These are phyloP conservation scores for Schlechtendalia chinensis DNA, from an alignment of 1,140 invertebrate species.

Conservation along the genomic window DNA sequence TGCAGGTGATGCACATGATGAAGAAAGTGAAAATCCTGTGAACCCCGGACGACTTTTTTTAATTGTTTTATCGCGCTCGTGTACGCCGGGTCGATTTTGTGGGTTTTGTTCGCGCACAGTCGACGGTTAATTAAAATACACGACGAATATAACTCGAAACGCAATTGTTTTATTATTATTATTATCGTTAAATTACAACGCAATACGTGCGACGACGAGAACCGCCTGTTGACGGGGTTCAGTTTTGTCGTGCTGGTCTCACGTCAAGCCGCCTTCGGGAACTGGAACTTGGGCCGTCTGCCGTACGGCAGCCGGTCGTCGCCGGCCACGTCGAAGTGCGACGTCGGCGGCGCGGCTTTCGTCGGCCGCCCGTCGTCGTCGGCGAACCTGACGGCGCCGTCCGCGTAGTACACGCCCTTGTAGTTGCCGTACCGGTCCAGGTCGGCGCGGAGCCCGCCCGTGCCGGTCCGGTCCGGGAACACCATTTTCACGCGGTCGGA, in stretches of 20 bases:
- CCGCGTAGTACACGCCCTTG: constrained; percentile 33
- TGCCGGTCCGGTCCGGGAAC: constrained; percentile 55
- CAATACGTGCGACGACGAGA: too few species aligned
- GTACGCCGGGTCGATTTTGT: too few species aligned
- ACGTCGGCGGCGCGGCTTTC: not conserved
- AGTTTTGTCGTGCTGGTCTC: too few species aligned
- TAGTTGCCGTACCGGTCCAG: constrained; percentile 52
- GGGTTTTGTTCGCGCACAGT: too few species aligned
- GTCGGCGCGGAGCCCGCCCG: constrained; percentile 53
- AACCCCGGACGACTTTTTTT: not conserved
- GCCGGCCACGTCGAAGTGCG: not conserved
- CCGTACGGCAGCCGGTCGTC: constrained; percentile 16
- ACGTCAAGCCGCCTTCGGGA: not conserved
- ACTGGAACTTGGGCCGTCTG: not conserved
- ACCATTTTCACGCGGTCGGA: constrained; percentile 49
- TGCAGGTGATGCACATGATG: constrained; percentile 68
- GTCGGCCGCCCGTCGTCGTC: constrained; percentile 8
- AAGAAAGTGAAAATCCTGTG: constrained; percentile 60
- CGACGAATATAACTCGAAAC: too few species aligned
- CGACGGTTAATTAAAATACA: too few species aligned
- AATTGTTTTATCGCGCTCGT: too few species aligned
- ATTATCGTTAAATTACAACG: too few species aligned
- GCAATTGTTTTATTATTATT: too few species aligned
- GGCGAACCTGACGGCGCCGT: constrained; percentile 9
- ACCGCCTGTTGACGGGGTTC: too few species aligned